Base-by-base conservation (phyloP, 2,113 vertebrate species). In the Phoenicopterus ruber region DNA sequence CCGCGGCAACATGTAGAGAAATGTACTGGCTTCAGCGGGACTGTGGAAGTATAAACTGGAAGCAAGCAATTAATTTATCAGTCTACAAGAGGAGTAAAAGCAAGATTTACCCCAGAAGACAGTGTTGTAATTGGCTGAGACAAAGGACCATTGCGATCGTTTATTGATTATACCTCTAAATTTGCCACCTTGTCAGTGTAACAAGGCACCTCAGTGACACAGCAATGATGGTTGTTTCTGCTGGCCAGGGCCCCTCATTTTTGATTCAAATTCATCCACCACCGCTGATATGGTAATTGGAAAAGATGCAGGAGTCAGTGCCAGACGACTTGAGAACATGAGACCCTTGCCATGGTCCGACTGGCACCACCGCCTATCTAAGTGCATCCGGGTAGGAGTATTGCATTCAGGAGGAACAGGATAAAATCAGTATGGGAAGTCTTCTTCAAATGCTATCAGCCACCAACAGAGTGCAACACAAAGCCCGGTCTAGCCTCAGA, bases 91-190 rank as follows among this genome's bases (percentile, higher is more conserved):
- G 34, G 16, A 92, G 13, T 57, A 73, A 80, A 95, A 88, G 32
- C 3, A 72, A 57, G 54, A 72, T 82, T 77, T 46, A 46, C 8
- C 11, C 31, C 40, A 36, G 28, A 49, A 79, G 17, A 59, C 9
- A 16, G 17, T 38, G 36, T 57, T 79, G 28, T 79, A 79, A 61
- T n/a, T 88, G 49, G 16, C 26, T 77, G 26, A 88, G 58, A 82
- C 7, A 38, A 70, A 81, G n/a, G 5, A 69, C 19, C 0, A 0
- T 25, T 44, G 29, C 1, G 3, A 34, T 57, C 0, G 3, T 65
- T 87, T 72, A 34, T 70, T 58, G 24, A 83, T 73, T 79, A 20
- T 25, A 58, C 3, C 20, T 77, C 25, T 74, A 62, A 54, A 65
- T 79, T 74, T 90, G 36, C 36, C 1, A 6, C 31, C 11, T 78